Evolutionary conservation across 35 echinoderm and acorn worm species (phyloP).

Genomic region (Ptychodera flava): DNA sequence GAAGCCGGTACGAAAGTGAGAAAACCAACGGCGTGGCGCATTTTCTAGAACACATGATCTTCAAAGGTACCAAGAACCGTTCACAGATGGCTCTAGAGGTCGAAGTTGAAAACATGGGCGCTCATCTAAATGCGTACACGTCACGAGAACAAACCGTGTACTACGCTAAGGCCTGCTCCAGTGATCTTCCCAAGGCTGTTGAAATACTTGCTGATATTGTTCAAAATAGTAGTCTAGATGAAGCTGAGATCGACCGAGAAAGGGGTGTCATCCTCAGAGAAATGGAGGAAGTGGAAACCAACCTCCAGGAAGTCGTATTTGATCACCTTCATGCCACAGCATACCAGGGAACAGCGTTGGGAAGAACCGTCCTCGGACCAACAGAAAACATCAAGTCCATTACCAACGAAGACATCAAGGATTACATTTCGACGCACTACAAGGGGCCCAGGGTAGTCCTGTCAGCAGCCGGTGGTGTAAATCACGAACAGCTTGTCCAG

Average conservation of each 20-base stretch:
- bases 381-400: constrained; percentile 99
- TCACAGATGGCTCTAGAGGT: constrained; percentile 90
- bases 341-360: constrained; percentile 89
- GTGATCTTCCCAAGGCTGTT: constrained; percentile 87
- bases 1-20: constrained; percentile 93
- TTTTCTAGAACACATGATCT: constrained; percentile 96
- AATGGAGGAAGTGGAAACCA: constrained; percentile 98
- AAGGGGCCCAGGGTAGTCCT: constrained; percentile 90
- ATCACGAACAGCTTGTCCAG: constrained; percentile 64
- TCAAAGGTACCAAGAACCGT: constrained; percentile 91
- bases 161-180: constrained; percentile 91
- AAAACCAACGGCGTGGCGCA: constrained; percentile 94
- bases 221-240: constrained; percentile 89
- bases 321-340: constrained; percentile 94
- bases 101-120: constrained; percentile 96
- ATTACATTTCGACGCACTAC: constrained; percentile 93
- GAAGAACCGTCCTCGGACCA: constrained; percentile 88
- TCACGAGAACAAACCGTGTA: constrained; percentile 99
- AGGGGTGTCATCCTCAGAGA: constrained; percentile 91
- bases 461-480: constrained; percentile 74
- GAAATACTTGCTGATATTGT: constrained; percentile 96
- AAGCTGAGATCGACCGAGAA: constrained; percentile 82
- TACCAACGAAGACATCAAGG: constrained; percentile 46
- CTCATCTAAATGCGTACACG: constrained; percentile 96
- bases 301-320: constrained; percentile 97